phyloP scores from a whole-genome alignment of 2,888 invertebrate species.

The Melieria crassipennis region DNA sequence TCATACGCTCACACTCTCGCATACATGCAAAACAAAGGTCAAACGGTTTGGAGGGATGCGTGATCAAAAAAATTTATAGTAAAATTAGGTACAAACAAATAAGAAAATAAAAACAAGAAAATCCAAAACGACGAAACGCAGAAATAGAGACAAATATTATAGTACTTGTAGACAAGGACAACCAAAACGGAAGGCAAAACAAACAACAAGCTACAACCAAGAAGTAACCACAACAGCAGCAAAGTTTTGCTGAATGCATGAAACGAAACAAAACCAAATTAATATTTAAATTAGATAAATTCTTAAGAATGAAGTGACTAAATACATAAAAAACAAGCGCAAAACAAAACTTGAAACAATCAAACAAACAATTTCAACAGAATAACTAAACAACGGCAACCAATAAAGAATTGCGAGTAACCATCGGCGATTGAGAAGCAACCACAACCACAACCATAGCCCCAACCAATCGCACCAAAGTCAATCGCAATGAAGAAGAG shows the following conservation, averaged over 20 bases:
- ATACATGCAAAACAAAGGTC: slow-evolving; percentile 46
- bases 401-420: neutral
- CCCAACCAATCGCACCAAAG: neutral
- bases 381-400: slow-evolving; percentile 17
- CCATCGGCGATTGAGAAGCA: neutral
- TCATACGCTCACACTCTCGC: slow-evolving; percentile 32
- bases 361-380: neutral
- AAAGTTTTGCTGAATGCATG: neutral
- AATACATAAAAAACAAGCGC: neutral
- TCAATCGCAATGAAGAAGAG: slow-evolving; percentile 59
- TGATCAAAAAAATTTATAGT: slow-evolving; percentile 51
- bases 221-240: slow-evolving; percentile 14
- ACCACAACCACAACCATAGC: neutral
- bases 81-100: slow-evolving; percentile 41
- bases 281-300: neutral
- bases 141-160: slow-evolving; percentile 41
- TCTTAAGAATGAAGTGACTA: neutral
- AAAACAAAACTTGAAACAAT: slow-evolving; percentile 10
- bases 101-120: slow-evolving; percentile 40
- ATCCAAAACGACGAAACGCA: slow-evolving; percentile 35
- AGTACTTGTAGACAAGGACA: slow-evolving; percentile 27
- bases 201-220: slow-evolving; percentile 7
- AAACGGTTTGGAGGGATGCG: slow-evolving; percentile 65
- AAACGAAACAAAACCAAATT: slow-evolving; percentile 1
- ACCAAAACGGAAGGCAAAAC: slow-evolving; percentile 18